Percentiles rank a stretch among this genome's conserved stretches.
These are phyloP conservation scores for Mus minutoides DNA, from an alignment of 2,797 vertebrate genomes.

Conservation along the genomic window DNA sequence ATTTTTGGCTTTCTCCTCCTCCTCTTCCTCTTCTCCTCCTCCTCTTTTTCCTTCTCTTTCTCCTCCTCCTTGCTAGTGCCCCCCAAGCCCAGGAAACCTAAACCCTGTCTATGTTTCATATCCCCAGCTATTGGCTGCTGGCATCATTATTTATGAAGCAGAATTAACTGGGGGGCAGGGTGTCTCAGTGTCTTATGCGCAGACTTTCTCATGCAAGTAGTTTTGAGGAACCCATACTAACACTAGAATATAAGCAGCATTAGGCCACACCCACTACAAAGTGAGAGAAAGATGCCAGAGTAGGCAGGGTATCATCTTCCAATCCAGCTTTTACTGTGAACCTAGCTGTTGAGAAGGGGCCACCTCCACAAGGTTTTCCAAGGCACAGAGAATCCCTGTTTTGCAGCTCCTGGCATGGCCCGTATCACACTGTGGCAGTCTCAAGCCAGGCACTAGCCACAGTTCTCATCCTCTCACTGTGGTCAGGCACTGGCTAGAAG, in stretches of 20 bases:
- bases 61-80: too few species aligned
- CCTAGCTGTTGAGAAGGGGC: neutral
- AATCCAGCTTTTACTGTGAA: neutral
- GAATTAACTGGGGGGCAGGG: neutral
- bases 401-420: neutral
- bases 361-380: neutral
- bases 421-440: rapidly evolving
- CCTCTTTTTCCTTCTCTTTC: too few species aligned
- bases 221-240: too few species aligned
- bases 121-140: neutral
- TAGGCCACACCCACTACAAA: too few species aligned
- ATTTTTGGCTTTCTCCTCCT: too few species aligned
- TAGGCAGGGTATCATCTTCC: neutral
- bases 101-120: neutral
- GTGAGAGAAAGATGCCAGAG: neutral
- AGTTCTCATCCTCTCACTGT: neutral
- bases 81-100: neutral
- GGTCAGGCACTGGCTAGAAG: neutral
- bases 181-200: neutral
- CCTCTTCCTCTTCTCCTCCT: too few species aligned
- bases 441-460: rapidly evolving
- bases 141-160: neutral
- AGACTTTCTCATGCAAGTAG: neutral
- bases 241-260: too few species aligned
- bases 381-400: neutral